A percentile compares a stretch with the other conserved stretches of the same genome.
Evolutionary conservation across 2,113 vertebrate genomes (phyloP).

Genomic region (Hippocampus abdominalis): DNA sequence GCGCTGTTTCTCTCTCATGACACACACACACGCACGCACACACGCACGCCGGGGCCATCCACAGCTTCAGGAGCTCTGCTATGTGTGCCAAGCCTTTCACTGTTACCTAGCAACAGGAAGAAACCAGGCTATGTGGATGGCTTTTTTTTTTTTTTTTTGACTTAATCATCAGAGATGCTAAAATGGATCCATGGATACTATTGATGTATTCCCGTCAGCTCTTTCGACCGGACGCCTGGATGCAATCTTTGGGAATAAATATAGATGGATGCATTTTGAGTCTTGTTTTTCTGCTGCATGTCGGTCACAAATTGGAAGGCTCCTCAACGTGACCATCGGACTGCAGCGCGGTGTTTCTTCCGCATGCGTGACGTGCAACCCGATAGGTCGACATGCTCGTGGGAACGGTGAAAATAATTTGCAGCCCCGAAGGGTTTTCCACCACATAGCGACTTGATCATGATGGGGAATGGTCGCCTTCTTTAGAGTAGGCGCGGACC

Average conservation of each 20-base stretch:
- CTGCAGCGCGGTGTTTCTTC: not conserved
- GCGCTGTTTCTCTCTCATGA: conserved; percentile 19
- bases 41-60: conserved; percentile 2
- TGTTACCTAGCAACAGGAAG: conserved; percentile 50
- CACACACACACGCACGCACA: conserved; percentile 4
- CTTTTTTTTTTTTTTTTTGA: too few species aligned
- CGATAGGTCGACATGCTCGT: too few species aligned
- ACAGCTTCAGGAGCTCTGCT: conserved; percentile 23
- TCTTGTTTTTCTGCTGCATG: not conserved
- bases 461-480: too few species aligned
- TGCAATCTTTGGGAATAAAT: not conserved
- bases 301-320: not conserved
- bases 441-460: too few species aligned
- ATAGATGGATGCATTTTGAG: not conserved
- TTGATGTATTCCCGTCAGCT: not conserved
- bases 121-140: not conserved
- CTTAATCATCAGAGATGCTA: not conserved
- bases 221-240: not conserved
- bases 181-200: not conserved
- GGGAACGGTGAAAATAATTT: too few species aligned
- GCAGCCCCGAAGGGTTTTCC: too few species aligned
- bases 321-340: not conserved
- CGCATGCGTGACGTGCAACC: not conserved
- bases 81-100: conserved; percentile 30
- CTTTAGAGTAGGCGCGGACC: too few species aligned